Conservation (phyloP, 2,113 vertebrate genomes). For the Oncorhynchus nerka region DNA sequence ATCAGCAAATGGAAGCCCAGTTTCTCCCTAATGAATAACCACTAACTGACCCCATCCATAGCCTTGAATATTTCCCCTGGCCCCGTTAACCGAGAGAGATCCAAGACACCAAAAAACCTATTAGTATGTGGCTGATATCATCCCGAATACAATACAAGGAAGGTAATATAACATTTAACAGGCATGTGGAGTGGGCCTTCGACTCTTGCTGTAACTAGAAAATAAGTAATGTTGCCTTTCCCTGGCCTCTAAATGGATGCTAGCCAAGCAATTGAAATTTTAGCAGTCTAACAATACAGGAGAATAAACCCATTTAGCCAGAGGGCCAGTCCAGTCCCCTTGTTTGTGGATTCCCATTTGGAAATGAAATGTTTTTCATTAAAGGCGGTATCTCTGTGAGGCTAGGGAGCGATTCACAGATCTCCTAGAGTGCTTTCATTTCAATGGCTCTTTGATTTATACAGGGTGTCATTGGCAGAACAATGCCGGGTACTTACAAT, state of each 20-base stretch:
- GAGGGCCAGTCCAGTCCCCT: conserved; percentile 9
- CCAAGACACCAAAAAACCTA: neutral
- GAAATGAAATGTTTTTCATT: conserved; percentile 53
- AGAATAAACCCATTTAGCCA: conserved; percentile 44
- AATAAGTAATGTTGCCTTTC: conserved; percentile 42
- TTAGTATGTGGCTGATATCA: conserved; percentile 9
- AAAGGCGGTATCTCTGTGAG: conserved; percentile 23
- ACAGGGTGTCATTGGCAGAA: neutral
- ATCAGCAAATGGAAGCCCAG: neutral
- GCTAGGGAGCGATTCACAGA: conserved; percentile 1
- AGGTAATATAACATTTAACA: neutral
- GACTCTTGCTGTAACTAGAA: conserved; percentile 34
- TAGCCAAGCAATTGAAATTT: conserved; percentile 33
- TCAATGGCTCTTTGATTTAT: neutral
- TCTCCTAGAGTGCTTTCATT: neutral
- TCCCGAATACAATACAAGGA: too few species aligned
- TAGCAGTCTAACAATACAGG: conserved; percentile 40
- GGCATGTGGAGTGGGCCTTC: conserved; percentile 10
- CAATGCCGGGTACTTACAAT: too few species aligned
- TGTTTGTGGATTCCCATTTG: conserved; percentile 36
- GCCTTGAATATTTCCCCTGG: neutral
- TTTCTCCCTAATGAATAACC: neutral
- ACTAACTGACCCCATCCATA: neutral
- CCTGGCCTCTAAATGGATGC: conserved; percentile 41
- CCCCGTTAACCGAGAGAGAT: neutral